phyloP scores from a whole-genome alignment of 30 jellyfish, hydroid and myxozoan species.

The Turritopsis rubra region DNA sequence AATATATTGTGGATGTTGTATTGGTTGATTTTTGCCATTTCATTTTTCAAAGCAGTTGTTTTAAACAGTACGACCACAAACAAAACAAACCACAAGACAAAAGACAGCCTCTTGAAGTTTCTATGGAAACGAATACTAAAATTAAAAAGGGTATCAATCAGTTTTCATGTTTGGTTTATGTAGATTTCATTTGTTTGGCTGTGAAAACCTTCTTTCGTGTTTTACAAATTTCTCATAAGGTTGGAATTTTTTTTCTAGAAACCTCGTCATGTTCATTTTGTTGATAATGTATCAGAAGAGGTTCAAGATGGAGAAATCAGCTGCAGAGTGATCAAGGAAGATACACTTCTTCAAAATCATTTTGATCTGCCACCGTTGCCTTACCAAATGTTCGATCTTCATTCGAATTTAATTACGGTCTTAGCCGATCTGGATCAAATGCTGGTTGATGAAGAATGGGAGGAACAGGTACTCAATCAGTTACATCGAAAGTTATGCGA shows the following conservation, averaged over 20 bases:
- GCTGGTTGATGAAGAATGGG: constrained; percentile 16
- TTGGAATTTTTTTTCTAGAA: neutral
- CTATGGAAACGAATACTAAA: constrained; percentile 1
- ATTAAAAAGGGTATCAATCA: neutral
- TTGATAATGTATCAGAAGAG: neutral
- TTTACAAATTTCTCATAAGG: too few relatives aligned
- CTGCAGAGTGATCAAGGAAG: neutral
- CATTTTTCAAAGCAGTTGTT: constrained; percentile 10
- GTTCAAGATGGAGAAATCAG: neutral
- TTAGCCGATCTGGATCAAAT: constrained; percentile 21
- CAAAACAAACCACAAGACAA: neutral
- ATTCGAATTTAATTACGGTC: constrained; percentile 8
- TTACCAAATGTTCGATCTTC: constrained; percentile 1
- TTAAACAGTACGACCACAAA: neutral
- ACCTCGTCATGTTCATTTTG: constrained; percentile 16
- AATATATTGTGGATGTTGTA: constrained; percentile 15
- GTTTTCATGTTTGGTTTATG: neutral
- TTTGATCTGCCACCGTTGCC: constrained; percentile 18
- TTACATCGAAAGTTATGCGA: neutral
- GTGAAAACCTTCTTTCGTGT: neutral
- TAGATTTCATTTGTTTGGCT: neutral
- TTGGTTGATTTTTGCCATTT: constrained; percentile 6
- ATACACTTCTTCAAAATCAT: neutral
- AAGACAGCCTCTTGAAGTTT: neutral
- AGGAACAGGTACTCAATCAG: neutral